Conservation (phyloP, 2,113 vertebrate genomes). For the Hiodon alosoides region DNA sequence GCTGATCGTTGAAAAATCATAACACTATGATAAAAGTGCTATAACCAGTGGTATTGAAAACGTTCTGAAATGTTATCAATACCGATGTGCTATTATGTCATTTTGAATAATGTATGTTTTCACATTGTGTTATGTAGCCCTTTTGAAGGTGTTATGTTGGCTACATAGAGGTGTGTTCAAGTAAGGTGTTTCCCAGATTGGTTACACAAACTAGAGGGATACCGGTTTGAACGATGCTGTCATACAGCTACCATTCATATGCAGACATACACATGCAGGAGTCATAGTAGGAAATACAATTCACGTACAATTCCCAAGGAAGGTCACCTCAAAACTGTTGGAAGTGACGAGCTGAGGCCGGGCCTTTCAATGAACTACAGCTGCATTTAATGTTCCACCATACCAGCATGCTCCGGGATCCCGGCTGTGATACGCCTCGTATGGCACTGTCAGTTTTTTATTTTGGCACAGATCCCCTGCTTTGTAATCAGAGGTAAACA, state of each 20-base stretch:
- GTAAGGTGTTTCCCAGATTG: no score
- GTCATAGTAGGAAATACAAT: no score
- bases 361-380: constrained; percentile 51
- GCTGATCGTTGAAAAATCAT: no score
- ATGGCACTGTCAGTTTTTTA: constrained; percentile 37
- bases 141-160: no score
- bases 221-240: constrained; percentile 80
- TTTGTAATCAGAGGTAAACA: constrained; percentile 65
- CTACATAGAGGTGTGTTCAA: no score
- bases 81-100: no score
- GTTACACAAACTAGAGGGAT: constrained; percentile 58
- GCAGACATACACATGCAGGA: constrained; percentile 53
- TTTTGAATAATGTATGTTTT: no score
- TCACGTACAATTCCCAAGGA: constrained; percentile 55
- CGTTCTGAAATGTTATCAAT: no score
- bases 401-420: constrained; percentile 29
- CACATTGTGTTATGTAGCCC: no score
- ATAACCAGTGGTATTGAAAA: no score
- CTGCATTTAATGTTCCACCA: constrained; percentile 68
- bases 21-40: no score
- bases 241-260: constrained; percentile 68
- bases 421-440: constrained; percentile 62
- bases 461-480: constrained; percentile 11
- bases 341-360: constrained; percentile 56
- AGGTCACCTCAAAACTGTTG: constrained; percentile 66